Evolutionary conservation across 2,797 vertebrate genomes (phyloP).

Genomic region (Mycteria americana): DNA sequence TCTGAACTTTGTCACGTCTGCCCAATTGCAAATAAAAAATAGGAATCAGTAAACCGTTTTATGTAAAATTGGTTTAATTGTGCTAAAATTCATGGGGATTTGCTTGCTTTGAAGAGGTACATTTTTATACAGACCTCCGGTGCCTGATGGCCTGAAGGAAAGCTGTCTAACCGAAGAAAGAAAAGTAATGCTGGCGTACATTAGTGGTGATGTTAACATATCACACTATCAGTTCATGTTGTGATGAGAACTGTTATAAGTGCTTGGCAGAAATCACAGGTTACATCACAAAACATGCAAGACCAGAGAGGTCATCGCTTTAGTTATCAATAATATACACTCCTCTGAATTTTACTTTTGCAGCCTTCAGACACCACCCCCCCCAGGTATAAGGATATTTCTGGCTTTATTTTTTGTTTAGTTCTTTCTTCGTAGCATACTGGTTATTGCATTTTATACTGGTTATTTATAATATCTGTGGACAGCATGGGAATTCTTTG

Average conservation of each 20-base stretch:
- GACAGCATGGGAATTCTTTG: conserved; percentile 19
- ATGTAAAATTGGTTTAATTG: neutral
- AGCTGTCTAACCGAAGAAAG: conserved; percentile 40
- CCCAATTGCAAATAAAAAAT: neutral
- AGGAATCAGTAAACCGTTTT: neutral
- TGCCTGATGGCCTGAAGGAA: conserved; percentile 57
- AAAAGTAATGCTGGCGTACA: conserved; percentile 51
- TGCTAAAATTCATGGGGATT: neutral
- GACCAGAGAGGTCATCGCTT: conserved; percentile 27
- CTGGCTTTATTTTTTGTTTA: neutral
- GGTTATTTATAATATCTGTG: neutral
- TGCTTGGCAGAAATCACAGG: conserved; percentile 61
- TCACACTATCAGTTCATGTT: conserved; percentile 64
- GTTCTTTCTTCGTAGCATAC: neutral
- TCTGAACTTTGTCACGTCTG: neutral
- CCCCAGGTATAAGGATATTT: neutral
- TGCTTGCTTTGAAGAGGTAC: conserved; percentile 5
- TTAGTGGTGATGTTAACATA: conserved; percentile 56
- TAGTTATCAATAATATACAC: conserved; percentile 47
- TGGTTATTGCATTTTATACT: neutral
- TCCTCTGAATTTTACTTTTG: conserved; percentile 32
- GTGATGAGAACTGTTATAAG: conserved; percentile 60
- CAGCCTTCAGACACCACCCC: neutral
- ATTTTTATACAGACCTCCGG: conserved; percentile 37
- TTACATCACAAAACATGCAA: conserved; percentile 47